Evolutionary conservation across 2,888 invertebrate genomes (phyloP).

Genomic region (Metopia argyrocephala): DNA sequence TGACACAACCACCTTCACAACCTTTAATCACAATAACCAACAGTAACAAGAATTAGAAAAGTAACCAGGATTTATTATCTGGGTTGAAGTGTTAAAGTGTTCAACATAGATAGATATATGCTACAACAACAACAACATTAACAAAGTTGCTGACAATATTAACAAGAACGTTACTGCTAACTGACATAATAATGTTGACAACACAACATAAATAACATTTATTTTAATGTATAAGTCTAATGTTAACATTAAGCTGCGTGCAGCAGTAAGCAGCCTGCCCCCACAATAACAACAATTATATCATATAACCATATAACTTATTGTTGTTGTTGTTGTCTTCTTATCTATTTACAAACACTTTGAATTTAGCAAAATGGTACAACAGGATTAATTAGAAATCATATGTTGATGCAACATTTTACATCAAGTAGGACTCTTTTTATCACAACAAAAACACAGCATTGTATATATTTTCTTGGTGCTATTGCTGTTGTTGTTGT

Average conservation of each 20-base stretch:
- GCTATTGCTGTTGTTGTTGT: conserved; percentile 6
- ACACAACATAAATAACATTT: conserved; percentile 13
- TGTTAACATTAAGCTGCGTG: conserved; percentile 38
- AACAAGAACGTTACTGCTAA: conserved; percentile 22
- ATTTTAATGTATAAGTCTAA: conserved; percentile 48
- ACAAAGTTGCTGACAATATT: conserved; percentile 4
- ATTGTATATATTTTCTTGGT: too few relatives aligned
- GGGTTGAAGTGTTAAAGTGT: conserved; percentile 46
- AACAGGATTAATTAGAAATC: neutral
- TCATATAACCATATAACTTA: too few relatives aligned
- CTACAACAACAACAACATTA: conserved; percentile 10
- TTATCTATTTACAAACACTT: too few relatives aligned
- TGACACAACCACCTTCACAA: neutral
- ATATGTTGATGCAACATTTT: neutral
- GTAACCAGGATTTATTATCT: conserved; percentile 1
- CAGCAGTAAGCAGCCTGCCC: too few relatives aligned
- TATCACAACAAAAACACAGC: neutral
- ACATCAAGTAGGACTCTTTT: neutral
- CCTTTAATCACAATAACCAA: neutral
- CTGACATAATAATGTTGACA: neutral
- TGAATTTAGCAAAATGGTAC: conserved; percentile 3
- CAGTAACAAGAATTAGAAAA: conserved; percentile 14
- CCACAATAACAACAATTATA: too few relatives aligned
- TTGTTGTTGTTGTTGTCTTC: conserved; percentile 24
- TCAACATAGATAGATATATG: conserved; percentile 33